Percentiles rank a stretch among this genome's conserved stretches.
Conservation (phyloP, 2,888 invertebrate species). For the Hoplodrina ambigua region DNA sequence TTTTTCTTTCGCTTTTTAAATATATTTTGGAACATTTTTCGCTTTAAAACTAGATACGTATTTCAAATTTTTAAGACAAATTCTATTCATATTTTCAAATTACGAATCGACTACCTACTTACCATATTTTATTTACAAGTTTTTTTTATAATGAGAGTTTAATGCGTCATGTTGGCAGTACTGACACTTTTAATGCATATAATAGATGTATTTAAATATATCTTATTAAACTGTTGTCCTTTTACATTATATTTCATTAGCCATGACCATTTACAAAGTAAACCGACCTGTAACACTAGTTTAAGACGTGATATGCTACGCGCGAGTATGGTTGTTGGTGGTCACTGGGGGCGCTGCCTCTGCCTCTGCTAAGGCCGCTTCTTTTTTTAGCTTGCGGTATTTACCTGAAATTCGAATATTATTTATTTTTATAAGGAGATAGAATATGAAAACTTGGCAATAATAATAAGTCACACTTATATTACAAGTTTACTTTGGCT, state of each 20-base stretch:
- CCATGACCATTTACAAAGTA: background rate
- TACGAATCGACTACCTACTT: constrained; percentile 42
- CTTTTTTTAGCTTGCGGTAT: constrained; percentile 91
- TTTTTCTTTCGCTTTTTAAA: constrained; percentile 47
- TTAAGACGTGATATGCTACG: constrained; percentile 68
- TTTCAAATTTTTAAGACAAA: constrained; percentile 47
- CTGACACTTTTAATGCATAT: constrained; percentile 35
- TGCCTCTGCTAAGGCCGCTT: constrained; percentile 85
- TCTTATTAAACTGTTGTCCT: constrained; percentile 23
- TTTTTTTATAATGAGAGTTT: constrained; percentile 50
- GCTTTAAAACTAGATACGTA: constrained; percentile 40
- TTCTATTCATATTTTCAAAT: constrained; percentile 53
- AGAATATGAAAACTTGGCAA: no score
- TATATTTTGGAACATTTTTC: constrained; percentile 37
- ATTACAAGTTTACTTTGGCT: no score
- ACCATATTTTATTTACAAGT: constrained; percentile 59
- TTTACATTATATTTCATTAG: background rate
- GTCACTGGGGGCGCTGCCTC: constrained; percentile 85
- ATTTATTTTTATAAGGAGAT: no score
- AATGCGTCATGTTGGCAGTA: constrained; percentile 52
- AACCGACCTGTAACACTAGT: constrained; percentile 21
- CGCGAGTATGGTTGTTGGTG: constrained; percentile 84
- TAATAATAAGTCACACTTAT: no score
- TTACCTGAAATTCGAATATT: constrained; percentile 86
- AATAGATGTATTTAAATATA: constrained; percentile 21